Percentiles rank a stretch among this genome's conserved stretches.
These are phyloP conservation scores for Choristoneura rosaceana DNA, from an alignment of 2,888 invertebrate species.

Conservation along the genomic window DNA sequence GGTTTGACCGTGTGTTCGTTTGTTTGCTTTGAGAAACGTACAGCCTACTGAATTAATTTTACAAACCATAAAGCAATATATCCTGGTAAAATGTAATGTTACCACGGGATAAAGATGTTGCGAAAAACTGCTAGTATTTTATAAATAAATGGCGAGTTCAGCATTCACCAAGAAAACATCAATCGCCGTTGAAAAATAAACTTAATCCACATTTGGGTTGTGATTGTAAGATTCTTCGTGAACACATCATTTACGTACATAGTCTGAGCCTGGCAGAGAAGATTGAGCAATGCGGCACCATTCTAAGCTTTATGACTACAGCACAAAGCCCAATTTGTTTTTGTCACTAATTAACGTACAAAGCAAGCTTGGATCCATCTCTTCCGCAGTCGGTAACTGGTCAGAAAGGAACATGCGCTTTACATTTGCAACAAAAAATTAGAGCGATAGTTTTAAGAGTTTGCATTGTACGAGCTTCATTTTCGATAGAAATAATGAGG, in stretches of 20 bases:
- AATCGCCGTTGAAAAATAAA: conserved; percentile 59
- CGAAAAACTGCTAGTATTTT: no score
- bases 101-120: no score
- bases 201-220: conserved; percentile 51
- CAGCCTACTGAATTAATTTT: no score
- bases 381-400: no score
- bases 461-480: neutral
- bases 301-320: conserved; percentile 6
- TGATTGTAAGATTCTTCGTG: conserved; percentile 66
- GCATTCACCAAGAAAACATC: conserved; percentile 51
- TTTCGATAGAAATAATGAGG: neutral
- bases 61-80: no score
- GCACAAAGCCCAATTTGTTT: neutral
- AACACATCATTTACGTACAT: conserved; percentile 74
- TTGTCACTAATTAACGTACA: neutral
- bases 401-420: no score
- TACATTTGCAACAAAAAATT: no score
- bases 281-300: conserved; percentile 12
- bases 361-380: neutral
- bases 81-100: no score
- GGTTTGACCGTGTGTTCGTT: no score
- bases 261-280: conserved; percentile 59
- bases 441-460: no score
- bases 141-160: no score
- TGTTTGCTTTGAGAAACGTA: no score